A percentile compares a stretch with the other conserved stretches of the same genome.
phyloP scores from a whole-genome alignment of 2,113 vertebrate species.

The Lagenorhynchus albirostris region DNA sequence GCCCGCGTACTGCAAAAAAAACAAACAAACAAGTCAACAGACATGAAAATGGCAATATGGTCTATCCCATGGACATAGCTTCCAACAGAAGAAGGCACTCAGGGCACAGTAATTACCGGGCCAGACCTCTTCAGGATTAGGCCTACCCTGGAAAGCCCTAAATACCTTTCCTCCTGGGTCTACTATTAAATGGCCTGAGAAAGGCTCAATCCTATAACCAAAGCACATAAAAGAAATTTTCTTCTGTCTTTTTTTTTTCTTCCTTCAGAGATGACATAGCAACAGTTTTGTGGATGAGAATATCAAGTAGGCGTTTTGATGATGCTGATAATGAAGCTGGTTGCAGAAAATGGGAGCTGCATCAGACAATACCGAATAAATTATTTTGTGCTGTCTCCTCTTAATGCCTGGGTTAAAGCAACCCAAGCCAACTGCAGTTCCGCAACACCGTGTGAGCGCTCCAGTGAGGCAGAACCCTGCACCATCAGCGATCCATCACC shows the following conservation, averaged over 20 bases:
- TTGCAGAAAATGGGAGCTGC: background rate
- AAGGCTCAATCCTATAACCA: background rate
- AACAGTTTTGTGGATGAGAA: background rate
- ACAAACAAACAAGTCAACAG: background rate
- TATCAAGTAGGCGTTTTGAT: background rate
- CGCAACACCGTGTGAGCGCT: background rate
- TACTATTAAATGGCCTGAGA: background rate
- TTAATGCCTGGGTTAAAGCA: background rate
- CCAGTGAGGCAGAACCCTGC: background rate
- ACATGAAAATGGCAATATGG: background rate
- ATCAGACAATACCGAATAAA: background rate
- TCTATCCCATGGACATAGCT: background rate
- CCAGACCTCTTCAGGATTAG: background rate
- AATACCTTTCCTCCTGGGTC: background rate
- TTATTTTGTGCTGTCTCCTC: background rate
- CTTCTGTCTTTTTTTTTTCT: background rate
- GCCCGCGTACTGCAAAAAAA: too few relatives aligned
- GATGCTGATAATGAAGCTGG: background rate
- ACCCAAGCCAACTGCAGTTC: rapidly evolving
- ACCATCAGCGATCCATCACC: background rate
- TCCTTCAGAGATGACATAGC: background rate
- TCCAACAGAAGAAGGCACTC: background rate
- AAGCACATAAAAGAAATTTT: background rate
- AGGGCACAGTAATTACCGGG: background rate
- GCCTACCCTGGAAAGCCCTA: background rate